Evolutionary conservation across 2,888 invertebrate genomes (phyloP).

Genomic region (Macrosoma leucophasiata): DNA sequence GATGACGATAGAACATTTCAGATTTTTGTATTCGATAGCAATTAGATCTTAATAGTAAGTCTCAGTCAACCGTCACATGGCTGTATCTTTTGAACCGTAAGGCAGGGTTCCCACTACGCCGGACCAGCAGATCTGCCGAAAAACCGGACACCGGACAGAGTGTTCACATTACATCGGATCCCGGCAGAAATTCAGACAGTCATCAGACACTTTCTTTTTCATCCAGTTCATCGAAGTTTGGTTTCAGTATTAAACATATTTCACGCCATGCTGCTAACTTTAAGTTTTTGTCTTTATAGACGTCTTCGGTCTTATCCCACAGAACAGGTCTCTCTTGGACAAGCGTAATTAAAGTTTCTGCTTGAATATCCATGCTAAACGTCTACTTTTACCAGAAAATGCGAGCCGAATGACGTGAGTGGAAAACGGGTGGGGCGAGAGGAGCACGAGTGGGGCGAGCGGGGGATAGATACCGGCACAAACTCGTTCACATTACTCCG

Average conservation of each 20-base stretch:
- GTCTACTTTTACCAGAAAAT: constrained; percentile 10
- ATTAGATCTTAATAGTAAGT: no score
- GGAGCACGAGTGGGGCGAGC: constrained; percentile 21
- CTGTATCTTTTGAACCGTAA: no score
- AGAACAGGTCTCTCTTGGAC: constrained; percentile 29
- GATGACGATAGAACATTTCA: no score
- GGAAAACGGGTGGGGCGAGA: constrained; percentile 25
- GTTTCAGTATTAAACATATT: constrained; percentile 31
- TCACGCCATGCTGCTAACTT: constrained; percentile 29
- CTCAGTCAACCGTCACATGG: no score
- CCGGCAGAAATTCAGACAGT: no score
- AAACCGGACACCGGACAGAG: no score
- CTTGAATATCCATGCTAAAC: constrained; percentile 20
- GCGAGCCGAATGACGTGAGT: constrained; percentile 23
- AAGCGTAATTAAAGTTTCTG: constrained; percentile 28
- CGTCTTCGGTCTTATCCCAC: constrained; percentile 29
- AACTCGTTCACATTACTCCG: constrained; percentile 25
- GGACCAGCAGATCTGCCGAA: no score
- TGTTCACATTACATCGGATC: no score
- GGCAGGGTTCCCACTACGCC: no score
- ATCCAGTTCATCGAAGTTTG: constrained; percentile 30
- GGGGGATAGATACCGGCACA: constrained; percentile 22
- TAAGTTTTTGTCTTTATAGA: constrained; percentile 28
- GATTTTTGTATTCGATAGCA: no score
- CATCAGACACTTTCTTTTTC: constrained; percentile 31